Evolutionary conservation across 1,140 invertebrate species (phyloP).

Genomic region (Drosophila tropicalis): DNA sequence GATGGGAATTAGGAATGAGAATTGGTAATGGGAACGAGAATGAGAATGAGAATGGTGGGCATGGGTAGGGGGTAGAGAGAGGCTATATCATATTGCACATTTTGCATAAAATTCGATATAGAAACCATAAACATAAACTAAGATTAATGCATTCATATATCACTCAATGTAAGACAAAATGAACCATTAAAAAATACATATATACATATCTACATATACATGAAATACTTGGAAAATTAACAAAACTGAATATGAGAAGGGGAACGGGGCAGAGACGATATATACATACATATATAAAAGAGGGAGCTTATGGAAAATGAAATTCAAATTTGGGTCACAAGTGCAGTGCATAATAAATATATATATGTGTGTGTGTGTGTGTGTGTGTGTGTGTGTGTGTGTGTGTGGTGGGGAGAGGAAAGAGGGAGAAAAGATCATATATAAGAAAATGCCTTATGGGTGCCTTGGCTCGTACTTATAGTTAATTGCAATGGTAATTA

Average conservation of each 20-base stretch:
- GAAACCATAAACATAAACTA: slow-evolving; percentile 74
- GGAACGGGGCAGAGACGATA: not conserved
- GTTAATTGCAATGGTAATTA: slow-evolving; percentile 82
- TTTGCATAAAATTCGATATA: slow-evolving; percentile 62
- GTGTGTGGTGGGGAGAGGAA: slow-evolving; percentile 4
- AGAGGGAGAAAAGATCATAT: not conserved
- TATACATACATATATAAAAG: not conserved
- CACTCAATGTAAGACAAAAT: slow-evolving; percentile 64
- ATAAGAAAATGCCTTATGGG: slow-evolving; percentile 25
- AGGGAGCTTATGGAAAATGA: slow-evolving; percentile 38
- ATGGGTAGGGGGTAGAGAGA: too few species aligned
- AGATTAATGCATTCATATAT: slow-evolving; percentile 80
- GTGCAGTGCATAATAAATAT: slow-evolving; percentile 42
- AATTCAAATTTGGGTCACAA: slow-evolving; percentile 74
- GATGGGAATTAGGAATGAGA: too few species aligned
- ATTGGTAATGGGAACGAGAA: too few species aligned
- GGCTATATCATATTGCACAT: slow-evolving; percentile 53
- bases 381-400: slow-evolving; percentile 9
- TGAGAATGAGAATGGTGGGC: too few species aligned
- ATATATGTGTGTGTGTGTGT: slow-evolving; percentile 30
- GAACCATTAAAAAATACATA: slow-evolving; percentile 41
- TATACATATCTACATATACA: not conserved
- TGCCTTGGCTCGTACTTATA: slow-evolving; percentile 65
- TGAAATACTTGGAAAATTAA: slow-evolving; percentile 29
- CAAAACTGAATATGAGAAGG: slow-evolving; percentile 31